Conservation (phyloP, 64 coral and sea anemone species). For the Montipora cactus region DNA sequence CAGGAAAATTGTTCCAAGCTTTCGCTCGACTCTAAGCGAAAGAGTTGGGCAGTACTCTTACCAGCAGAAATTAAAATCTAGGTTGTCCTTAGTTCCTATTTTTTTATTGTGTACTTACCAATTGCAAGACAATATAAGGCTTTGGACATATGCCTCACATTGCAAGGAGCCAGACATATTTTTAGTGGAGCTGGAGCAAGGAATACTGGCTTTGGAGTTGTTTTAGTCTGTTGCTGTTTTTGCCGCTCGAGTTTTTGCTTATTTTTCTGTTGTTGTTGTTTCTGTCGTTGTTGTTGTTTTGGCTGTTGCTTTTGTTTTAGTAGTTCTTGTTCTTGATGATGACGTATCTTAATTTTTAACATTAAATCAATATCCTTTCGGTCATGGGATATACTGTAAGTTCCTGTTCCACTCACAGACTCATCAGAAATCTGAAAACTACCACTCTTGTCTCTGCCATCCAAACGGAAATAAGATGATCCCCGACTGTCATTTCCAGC, state of each 20-base stretch:
- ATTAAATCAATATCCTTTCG: background rate
- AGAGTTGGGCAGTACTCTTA: too few relatives aligned
- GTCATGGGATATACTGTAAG: background rate
- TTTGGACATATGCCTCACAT: too few relatives aligned
- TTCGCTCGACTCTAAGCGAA: too few relatives aligned
- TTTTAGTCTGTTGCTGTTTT: background rate
- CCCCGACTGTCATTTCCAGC: background rate
- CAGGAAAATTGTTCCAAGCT: too few relatives aligned
- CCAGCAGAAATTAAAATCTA: too few relatives aligned
- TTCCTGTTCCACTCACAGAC: conserved; percentile 39
- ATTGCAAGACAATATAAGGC: background rate
- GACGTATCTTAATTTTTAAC: background rate
- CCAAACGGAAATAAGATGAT: background rate
- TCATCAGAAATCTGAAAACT: conserved; percentile 46
- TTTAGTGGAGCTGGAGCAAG: background rate
- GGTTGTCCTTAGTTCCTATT: too few relatives aligned
- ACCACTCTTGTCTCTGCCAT: background rate
- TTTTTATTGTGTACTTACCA: background rate
- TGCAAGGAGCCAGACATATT: background rate
- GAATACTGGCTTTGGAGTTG: background rate
- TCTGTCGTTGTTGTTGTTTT: background rate
- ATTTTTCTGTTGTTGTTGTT: background rate
- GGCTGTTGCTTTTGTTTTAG: background rate
- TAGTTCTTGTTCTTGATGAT: background rate
- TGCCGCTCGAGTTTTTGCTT: background rate